These are phyloP conservation scores for Nomada fucata DNA, from an alignment of 2,888 invertebrate genomes.

Conservation along the genomic window DNA sequence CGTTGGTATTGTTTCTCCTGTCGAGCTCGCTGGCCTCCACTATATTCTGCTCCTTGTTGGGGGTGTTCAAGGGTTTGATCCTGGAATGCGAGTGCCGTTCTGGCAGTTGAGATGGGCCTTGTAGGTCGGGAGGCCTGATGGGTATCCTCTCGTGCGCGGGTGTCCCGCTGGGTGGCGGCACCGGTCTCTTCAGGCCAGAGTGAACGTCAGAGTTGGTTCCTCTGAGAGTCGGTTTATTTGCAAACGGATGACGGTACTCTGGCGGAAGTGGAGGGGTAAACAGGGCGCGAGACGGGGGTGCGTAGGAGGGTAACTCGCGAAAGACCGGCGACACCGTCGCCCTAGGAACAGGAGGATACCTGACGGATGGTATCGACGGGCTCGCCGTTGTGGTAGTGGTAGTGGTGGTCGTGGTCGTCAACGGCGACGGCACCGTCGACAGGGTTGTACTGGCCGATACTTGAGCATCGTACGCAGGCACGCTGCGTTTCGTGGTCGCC, in stretches of 20 bases:
- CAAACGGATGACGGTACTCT: conserved; percentile 93
- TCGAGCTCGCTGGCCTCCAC: conserved; percentile 67
- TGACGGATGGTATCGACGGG: conserved; percentile 71
- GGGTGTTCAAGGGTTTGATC: conserved; percentile 76
- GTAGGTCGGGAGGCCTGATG: conserved; percentile 88
- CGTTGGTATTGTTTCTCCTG: conserved; percentile 83
- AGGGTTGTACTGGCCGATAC: conserved; percentile 85
- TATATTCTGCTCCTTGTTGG: conserved; percentile 73
- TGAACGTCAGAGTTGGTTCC: conserved; percentile 88
- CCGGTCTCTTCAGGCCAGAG: conserved; percentile 87
- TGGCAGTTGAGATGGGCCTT: conserved; percentile 74
- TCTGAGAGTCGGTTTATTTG: conserved; percentile 94
- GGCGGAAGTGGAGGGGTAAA: conserved; percentile 94
- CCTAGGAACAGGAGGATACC: conserved; percentile 75
- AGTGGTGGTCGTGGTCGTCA: conserved; percentile 86
- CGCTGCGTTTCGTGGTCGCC: conserved; percentile 88
- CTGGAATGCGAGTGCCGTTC: conserved; percentile 73
- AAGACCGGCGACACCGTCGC: conserved; percentile 79
- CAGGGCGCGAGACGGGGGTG: conserved; percentile 91
- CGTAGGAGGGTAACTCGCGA: conserved; percentile 92
- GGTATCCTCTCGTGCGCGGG: conserved; percentile 94
- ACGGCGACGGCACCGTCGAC: conserved; percentile 88
- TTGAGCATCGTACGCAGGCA: conserved; percentile 87
- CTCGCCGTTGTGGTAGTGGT: conserved; percentile 85
- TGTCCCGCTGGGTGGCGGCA: conserved; percentile 93